Evolutionary conservation across 2,888 invertebrate genomes (phyloP).

Genomic region (Stenotaenia linearis): DNA sequence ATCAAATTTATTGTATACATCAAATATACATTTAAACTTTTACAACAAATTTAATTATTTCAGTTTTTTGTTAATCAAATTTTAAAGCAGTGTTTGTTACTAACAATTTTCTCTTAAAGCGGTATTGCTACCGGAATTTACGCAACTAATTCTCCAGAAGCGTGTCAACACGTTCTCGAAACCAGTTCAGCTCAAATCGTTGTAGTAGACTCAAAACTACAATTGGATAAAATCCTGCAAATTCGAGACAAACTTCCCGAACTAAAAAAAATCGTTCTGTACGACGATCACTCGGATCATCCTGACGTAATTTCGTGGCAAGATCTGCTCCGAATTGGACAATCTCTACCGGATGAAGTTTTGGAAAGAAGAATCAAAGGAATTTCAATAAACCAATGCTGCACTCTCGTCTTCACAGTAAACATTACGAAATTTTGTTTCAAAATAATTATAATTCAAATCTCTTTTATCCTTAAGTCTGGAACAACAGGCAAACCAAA

Average conservation of each 20-base stretch:
- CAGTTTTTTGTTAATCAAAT: too few relatives aligned
- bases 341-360: conserved; percentile 40
- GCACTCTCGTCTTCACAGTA: conserved; percentile 45
- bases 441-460: too few relatives aligned
- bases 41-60: too few relatives aligned
- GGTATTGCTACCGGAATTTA: not conserved
- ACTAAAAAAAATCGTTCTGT: not conserved
- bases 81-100: too few relatives aligned
- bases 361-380: conserved; percentile 41
- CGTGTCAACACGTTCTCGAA: not conserved
- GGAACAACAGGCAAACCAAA: conserved; percentile 59
- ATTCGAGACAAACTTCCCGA: not conserved
- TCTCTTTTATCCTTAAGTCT: not conserved
- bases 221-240: not conserved
- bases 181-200: not conserved
- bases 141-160: not conserved
- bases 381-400: conserved; percentile 44
- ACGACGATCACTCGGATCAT: not conserved
- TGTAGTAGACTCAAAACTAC: not conserved
- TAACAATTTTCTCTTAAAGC: too few relatives aligned
- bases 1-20: too few relatives aligned
- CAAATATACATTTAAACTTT: too few relatives aligned
- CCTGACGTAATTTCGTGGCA: conserved; percentile 41
- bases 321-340: conserved; percentile 43
- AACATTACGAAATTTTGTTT: too few relatives aligned